Evolutionary conservation across 2,888 invertebrate genomes (phyloP), one percentile per base, ranked within the genome.

Genomic region (Omphaloscelis lunosa): DNA sequence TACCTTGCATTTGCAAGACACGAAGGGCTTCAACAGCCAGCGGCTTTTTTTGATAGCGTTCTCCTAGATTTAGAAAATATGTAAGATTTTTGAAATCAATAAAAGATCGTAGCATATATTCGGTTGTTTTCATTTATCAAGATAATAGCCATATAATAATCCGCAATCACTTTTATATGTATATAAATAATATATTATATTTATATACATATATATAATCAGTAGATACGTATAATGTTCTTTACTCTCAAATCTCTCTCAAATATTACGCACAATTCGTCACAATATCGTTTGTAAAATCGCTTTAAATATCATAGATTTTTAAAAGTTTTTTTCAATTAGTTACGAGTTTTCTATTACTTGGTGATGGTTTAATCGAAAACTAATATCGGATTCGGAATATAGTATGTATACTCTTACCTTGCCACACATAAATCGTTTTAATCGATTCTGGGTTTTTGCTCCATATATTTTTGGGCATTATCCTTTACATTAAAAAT

Each of bases 1-100:
- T 69, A 62, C 62, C 67, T 77, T 66, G 67, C 67, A 63, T 73
- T 67, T 61, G 77, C 77, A 41, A 77, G 74, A 29, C 29, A 67
- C 67, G 51, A 67, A 67, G 67, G 67, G 45, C 69, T 72, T 63
- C 68, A 77, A 72, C 51, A 71, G 34, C 62, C 67, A 51, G 66
- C 66, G 51, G 51, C 23, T 23, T 51, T 67, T 67, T 67, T 67
- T 51, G 48, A 67, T 51, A 66, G 48, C 27, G 48, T 66, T 29
- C 27, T 66, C 39, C 62, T 66, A 48, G 48, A 59, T 48, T 20
- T 51, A 51, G 66, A 67, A 51, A 67, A 67, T 67, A 67, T 53
- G 53, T 53, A 53, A 53, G 23, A 53, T 23, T 53, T 53, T 23
- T 53, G 15, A 39, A 39, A 41, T 63, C 63, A 41, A 41, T 63